Percentiles rank a stretch among this genome's conserved stretches.
phyloP scores from a whole-genome alignment of 2,797 vertebrate genomes.

The Coregonus ussuriensis region DNA sequence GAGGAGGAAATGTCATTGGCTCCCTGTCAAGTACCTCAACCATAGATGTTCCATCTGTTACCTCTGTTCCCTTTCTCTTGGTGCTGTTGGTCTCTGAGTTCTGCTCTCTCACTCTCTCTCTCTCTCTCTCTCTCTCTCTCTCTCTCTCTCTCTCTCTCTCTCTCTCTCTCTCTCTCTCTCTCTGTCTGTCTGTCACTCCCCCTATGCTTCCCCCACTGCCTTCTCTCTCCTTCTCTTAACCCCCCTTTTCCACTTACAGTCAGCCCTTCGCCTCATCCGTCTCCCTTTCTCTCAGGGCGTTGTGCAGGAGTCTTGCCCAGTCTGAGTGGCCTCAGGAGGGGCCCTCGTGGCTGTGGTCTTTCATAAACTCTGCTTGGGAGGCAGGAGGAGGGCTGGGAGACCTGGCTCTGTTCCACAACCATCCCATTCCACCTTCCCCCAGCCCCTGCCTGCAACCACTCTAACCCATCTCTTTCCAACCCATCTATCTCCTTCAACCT shows the following conservation, averaged over 20 bases:
- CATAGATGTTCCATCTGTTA: neutral
- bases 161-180: conserved; percentile 14
- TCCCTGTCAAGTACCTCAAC: neutral
- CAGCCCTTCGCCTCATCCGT: conserved; percentile 9
- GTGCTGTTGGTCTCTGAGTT: neutral
- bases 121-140: too few relatives aligned
- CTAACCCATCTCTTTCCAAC: neutral
- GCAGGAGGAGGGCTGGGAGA: conserved; percentile 70
- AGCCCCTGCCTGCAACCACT: neutral
- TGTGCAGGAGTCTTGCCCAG: conserved; percentile 12
- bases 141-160: too few relatives aligned
- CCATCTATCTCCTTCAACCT: neutral
- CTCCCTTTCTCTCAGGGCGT: conserved; percentile 3
- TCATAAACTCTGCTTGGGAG: conserved; percentile 63
- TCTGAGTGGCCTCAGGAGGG: conserved; percentile 43
- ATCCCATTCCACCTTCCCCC: conserved; percentile 34
- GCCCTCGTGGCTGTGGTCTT: conserved; percentile 59
- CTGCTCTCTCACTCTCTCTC: neutral
- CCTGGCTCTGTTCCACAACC: conserved; percentile 60
- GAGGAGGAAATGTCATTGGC: neutral
- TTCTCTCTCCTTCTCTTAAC: conserved; percentile 34
- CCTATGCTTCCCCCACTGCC: neutral
- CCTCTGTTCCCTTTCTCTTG: neutral
- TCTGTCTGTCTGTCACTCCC: conserved; percentile 27
- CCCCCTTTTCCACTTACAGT: conserved; percentile 21